phyloP scores from a whole-genome alignment of 2,888 invertebrate genomes.

The Notocelia uddmanniana region DNA sequence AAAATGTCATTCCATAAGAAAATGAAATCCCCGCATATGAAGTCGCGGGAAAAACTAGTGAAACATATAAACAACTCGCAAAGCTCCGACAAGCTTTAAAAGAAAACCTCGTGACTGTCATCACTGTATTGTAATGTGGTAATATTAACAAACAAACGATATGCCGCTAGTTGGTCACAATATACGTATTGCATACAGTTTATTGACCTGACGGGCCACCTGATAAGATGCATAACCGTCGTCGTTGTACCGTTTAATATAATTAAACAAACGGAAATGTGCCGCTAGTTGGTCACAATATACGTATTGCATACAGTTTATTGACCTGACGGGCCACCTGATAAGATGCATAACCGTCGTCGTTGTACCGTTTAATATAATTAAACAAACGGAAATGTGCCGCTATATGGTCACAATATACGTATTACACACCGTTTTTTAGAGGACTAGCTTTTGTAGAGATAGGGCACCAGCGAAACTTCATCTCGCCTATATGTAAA shows the following conservation, averaged over 20 bases:
- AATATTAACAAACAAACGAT: neutral
- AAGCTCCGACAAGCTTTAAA: neutral
- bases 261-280: neutral
- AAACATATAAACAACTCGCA: neutral
- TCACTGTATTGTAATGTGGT: neutral
- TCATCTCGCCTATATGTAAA: too few relatives aligned
- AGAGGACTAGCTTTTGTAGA: too few relatives aligned
- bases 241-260: neutral
- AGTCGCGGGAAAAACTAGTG: too few relatives aligned
- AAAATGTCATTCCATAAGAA: too few relatives aligned
- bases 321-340: neutral
- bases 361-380: neutral
- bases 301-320: neutral
- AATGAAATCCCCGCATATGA: too few relatives aligned
- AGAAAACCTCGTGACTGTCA: neutral
- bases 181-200: neutral
- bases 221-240: neutral
- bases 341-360: neutral
- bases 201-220: neutral
- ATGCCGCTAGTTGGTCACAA: neutral
- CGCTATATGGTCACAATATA: neutral
- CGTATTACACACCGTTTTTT: neutral
- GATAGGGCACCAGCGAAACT: too few relatives aligned
- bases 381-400: neutral
- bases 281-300: neutral